phyloP scores from a whole-genome alignment of 2,113 vertebrate species.

The Podarcis muralis region DNA sequence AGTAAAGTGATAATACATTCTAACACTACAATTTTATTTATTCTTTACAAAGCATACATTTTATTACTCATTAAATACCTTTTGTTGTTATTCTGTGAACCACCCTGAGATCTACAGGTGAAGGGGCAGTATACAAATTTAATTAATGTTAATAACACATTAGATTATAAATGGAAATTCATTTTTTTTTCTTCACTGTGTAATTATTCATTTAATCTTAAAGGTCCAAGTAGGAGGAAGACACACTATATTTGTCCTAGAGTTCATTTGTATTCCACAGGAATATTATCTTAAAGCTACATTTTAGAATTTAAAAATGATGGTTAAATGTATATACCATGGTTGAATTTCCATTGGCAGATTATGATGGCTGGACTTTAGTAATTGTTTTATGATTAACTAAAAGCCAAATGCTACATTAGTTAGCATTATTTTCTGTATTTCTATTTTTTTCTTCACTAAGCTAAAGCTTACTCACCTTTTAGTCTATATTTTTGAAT shows the following conservation, averaged over 20 bases:
- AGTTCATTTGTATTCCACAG: not conserved
- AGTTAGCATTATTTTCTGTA: not conserved
- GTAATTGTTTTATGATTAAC: not conserved
- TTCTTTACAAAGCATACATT: not conserved
- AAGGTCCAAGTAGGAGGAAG: not conserved
- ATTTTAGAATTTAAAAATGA: not conserved
- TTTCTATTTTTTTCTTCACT: not conserved
- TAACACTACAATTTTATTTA: not conserved
- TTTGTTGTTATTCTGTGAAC: no score
- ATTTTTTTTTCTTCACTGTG: not conserved
- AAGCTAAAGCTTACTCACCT: not conserved
- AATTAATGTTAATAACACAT: no score
- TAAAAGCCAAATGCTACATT: not conserved
- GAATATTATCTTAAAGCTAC: not conserved
- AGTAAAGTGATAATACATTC: not conserved
- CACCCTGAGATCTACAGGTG: no score
- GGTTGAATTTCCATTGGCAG: not conserved
- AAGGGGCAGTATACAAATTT: no score
- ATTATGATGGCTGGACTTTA: not conserved
- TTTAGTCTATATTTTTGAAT: not conserved
- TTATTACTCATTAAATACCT: not conserved
- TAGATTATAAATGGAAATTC: not conserved
- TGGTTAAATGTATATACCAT: not conserved
- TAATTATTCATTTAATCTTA: not conserved
- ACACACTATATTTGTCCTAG: not conserved